Percentiles rank a stretch among this genome's conserved stretches.
These are phyloP conservation scores for Thecocarcelia acutangulata DNA, from an alignment of 2,888 invertebrate genomes.

Conservation along the genomic window DNA sequence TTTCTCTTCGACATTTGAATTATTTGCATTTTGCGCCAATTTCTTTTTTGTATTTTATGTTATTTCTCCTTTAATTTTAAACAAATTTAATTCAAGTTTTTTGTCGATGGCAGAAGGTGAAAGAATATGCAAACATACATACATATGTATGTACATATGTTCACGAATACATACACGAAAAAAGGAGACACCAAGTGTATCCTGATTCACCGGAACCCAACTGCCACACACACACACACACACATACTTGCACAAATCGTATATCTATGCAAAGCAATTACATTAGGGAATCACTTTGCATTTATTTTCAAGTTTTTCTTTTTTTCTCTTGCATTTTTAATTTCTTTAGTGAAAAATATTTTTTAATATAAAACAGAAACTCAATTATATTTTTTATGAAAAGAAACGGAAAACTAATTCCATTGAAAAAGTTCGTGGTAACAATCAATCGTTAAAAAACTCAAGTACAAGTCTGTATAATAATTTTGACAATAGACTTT, in stretches of 20 bases:
- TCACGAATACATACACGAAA: not conserved
- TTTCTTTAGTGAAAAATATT: slow-evolving; percentile 16
- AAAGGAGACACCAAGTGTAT: not conserved
- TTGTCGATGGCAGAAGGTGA: slow-evolving; percentile 16
- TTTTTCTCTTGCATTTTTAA: slow-evolving; percentile 14
- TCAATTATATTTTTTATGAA: not conserved
- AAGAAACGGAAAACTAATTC: not conserved
- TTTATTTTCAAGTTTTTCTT: slow-evolving; percentile 19
- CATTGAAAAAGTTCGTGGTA: not conserved
- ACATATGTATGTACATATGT: too few relatives aligned
- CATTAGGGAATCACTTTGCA: slow-evolving; percentile 46
- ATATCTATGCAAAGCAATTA: slow-evolving; percentile 14
- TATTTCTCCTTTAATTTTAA: slow-evolving; percentile 39
- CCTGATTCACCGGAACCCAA: not conserved
- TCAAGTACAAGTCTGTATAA: too few relatives aligned
- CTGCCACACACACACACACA: not conserved
- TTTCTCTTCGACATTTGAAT: slow-evolving; percentile 55
- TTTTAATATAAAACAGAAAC: slow-evolving; percentile 10
- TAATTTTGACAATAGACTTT: too few relatives aligned
- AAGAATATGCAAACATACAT: not conserved
- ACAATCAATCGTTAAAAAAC: not conserved
- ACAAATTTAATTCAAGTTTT: slow-evolving; percentile 54
- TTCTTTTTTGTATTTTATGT: slow-evolving; percentile 1
- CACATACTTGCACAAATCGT: not conserved
- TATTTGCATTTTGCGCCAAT: slow-evolving; percentile 57